Evolutionary conservation across 2,113 vertebrate species (phyloP), one percentile per base, ranked within the genome.

Genomic region (Burhinus oedicnemus): DNA sequence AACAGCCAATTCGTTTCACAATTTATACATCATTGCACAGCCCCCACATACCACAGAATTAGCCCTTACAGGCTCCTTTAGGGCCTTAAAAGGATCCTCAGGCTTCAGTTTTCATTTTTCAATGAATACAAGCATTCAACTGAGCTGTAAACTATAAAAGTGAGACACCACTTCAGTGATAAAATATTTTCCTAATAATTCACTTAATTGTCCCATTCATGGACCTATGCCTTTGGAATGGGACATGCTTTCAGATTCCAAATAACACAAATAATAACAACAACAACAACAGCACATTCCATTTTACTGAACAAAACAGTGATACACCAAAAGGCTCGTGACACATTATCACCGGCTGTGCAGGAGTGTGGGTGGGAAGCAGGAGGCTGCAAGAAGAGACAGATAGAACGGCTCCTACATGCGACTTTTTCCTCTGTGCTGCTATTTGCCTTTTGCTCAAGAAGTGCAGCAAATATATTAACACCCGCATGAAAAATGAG

Each of bases 401-500:
- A 93, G 88, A 94, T 89, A 96, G 90, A 93, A 83, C 8, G 2
- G 80, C 60, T 96, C 92, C 88, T 62, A 79, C 72, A 85, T 0
- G 38, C 5, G 8, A 55, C 91, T 77, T 93, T 71, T 55, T 12
- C 82, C 87, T 88, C 84, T 40, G 17, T 34, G 30, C 69, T 40
- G 82, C 52, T 89, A 27, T 92, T 88, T 95, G 93, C 57, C 84
- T 96, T 96, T 88, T 57, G 85, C 88, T 94, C 32, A 40, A 89
- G 95, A 83, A 92, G 65, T 1, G 5, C 86, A 89, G 82, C 88
- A 95, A 95, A 91, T 79, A 69, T 32, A 81, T 94, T 81, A 94
- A 94, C 92, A 93, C 90, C 79, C 12, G 14, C 86, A 18, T 87
- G 95, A 96, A 95, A 96, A 97, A 95, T 71, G 96, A 97, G 93